Evolutionary conservation across 2,888 invertebrate genomes (phyloP), one percentile per base, ranked within the genome.

Genomic region (Sarcophaga variegata): DNA sequence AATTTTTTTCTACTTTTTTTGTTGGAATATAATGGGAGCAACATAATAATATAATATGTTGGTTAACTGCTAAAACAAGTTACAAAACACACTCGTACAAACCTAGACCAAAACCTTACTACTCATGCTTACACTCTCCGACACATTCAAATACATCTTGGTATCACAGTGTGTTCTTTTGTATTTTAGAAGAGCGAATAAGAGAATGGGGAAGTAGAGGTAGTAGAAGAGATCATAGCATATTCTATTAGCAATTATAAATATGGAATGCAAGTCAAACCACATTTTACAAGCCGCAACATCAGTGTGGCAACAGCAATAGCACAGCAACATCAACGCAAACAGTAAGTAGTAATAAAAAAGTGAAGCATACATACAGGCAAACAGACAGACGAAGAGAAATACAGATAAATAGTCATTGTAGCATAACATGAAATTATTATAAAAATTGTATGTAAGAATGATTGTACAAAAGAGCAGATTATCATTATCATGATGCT

Each of bases 181-280:
- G 6, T 74, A 64, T 63, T 66, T 66, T 1, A 27, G 47, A 17
- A 79, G 85, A 85, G 86, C 2, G 2, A 0, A 8, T 37, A 37
- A 2, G 10, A 37, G 8, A 2, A 37, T 2, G 2, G 37, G 37
- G 2, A 37, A 10, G 8, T 8, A 37, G 37, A 37, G 37, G 8
- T 37, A 10, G 37, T 6, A 27, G 59, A 17, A 75, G 85, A 86
- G 86, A 86, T 88, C 87, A 86, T 88, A 90, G 92, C 91, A 91
- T 91, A 92, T 92, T 92, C 91, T 92, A 92, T 92, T 92, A 92
- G 92, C 91, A 92, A 92, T 92, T 92, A 92, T 90, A 91, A 92
- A 91, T 91, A 90, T 89, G 81, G 63, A 85, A 83, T 87, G 72
- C 81, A 83, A 37, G 75, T 49, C 74, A 80, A 54, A 70, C 63